A percentile compares a stretch with the other conserved stretches of the same genome.
Evolutionary conservation across 1,140 invertebrate species (phyloP).

Genomic region (Dysdera silvatica): DNA sequence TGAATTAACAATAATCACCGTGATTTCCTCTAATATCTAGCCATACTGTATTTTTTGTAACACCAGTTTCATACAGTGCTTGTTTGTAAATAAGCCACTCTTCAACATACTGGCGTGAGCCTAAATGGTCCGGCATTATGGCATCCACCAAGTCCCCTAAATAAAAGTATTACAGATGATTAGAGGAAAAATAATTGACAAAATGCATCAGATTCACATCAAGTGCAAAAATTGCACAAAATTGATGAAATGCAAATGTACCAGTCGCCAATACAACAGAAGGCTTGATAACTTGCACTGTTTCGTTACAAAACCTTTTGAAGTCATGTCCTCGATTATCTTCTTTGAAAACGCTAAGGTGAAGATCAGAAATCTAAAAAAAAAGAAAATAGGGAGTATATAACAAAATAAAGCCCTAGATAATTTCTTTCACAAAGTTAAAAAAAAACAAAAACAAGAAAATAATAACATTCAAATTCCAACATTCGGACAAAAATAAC

Average conservation of each 20-base stretch:
- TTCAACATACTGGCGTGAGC: constrained; percentile 68
- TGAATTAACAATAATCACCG: constrained; percentile 52
- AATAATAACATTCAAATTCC: too few relatives aligned
- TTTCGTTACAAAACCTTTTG: constrained; percentile 67
- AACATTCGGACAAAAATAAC: too few relatives aligned
- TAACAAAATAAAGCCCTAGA: too few relatives aligned
- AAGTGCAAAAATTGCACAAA: neutral
- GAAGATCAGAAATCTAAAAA: constrained; percentile 73
- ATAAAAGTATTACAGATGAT: constrained; percentile 18
- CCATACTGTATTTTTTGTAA: constrained; percentile 66
- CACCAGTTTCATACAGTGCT: constrained; percentile 59
- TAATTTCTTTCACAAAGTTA: too few relatives aligned
- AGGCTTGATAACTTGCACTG: constrained; percentile 66
- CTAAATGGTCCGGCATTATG: constrained; percentile 65
- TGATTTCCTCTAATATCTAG: constrained; percentile 90
- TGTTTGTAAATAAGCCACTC: constrained; percentile 78
- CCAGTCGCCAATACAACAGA: constrained; percentile 71
- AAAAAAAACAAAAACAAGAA: too few relatives aligned
- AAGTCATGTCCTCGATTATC: constrained; percentile 63
- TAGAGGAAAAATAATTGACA: neutral
- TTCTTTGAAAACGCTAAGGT: constrained; percentile 78
- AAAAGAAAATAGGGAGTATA: too few relatives aligned
- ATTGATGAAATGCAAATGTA: constrained; percentile 40
- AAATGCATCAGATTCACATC: neutral
- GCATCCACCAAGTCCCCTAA: constrained; percentile 83